Conservation (phyloP, 2,888 invertebrate species). For the Onthophagus sagittarius region DNA sequence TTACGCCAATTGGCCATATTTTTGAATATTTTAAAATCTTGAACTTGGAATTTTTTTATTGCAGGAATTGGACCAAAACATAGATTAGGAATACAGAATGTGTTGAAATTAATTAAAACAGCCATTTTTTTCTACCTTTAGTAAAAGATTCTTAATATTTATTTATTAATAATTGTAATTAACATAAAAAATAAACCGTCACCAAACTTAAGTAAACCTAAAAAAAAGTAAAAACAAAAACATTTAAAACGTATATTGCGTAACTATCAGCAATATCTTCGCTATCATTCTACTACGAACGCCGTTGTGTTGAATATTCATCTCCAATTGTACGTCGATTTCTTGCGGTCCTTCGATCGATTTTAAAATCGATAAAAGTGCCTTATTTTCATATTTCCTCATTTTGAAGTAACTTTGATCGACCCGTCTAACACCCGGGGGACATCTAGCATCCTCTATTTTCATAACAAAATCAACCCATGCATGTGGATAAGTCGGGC, state of each 20-base stretch:
- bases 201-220: slow-evolving; percentile 1
- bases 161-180: slow-evolving; percentile 1
- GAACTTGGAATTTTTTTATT: slow-evolving; percentile 74
- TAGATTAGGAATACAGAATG: slow-evolving; percentile 88
- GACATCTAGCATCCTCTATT: slow-evolving; percentile 62
- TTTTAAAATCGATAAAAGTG: slow-evolving; percentile 71
- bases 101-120: slow-evolving; percentile 74
- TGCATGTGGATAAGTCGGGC: slow-evolving; percentile 68
- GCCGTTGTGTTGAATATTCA: slow-evolving; percentile 73
- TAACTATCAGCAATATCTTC: slow-evolving; percentile 80
- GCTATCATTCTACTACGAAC: slow-evolving; percentile 82
- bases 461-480: slow-evolving; percentile 72
- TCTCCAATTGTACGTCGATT: slow-evolving; percentile 79
- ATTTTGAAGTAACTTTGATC: slow-evolving; percentile 47
- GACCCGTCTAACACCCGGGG: slow-evolving; percentile 52
- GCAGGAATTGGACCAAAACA: slow-evolving; percentile 92
- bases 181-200: not conserved
- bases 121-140: slow-evolving; percentile 67
- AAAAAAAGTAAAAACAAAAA: not conserved
- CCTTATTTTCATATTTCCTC: slow-evolving; percentile 52
- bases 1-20: too few relatives aligned
- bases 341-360: slow-evolving; percentile 86
- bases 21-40: slow-evolving; percentile 78
- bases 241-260: slow-evolving; percentile 70
- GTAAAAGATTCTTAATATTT: slow-evolving; percentile 23